phyloP scores from a whole-genome alignment of 2,888 invertebrate genomes.

The Meteorus cinctellus region DNA sequence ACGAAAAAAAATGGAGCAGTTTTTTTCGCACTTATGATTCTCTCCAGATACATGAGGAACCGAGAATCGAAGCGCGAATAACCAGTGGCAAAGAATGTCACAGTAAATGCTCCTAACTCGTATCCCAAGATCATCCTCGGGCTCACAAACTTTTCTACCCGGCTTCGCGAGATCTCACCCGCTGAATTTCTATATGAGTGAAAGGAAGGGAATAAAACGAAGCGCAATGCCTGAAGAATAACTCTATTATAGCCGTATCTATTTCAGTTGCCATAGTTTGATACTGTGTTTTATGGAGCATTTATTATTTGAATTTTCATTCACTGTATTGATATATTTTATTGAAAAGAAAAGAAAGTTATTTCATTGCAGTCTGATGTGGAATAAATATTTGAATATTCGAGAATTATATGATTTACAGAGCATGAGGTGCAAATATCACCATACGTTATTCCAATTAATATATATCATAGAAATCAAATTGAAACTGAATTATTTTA shows the following conservation, averaged over 20 bases:
- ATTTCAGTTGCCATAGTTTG: not conserved
- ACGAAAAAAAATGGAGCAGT: slow-evolving; percentile 37
- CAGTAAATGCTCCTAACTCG: slow-evolving; percentile 44
- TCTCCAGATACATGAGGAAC: slow-evolving; percentile 40
- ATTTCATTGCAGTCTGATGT: slow-evolving; percentile 6
- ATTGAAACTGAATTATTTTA: slow-evolving; percentile 47
- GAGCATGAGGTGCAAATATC: slow-evolving; percentile 14
- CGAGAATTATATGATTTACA: slow-evolving; percentile 1
- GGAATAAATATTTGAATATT: slow-evolving; percentile 4
- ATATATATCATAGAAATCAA: slow-evolving; percentile 47
- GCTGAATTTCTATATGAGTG: slow-evolving; percentile 28
- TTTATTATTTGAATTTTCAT: not conserved
- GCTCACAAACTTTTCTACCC: slow-evolving; percentile 41
- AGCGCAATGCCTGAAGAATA: slow-evolving; percentile 36
- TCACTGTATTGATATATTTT: not conserved
- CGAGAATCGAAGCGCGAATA: slow-evolving; percentile 46
- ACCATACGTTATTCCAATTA: slow-evolving; percentile 27
- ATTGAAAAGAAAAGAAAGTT: not conserved
- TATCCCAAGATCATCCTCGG: slow-evolving; percentile 46
- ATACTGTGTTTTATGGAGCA: not conserved
- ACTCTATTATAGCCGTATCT: slow-evolving; percentile 32
- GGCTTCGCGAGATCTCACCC: slow-evolving; percentile 26
- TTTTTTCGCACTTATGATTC: slow-evolving; percentile 34
- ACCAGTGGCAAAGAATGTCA: slow-evolving; percentile 48
- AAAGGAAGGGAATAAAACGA: slow-evolving; percentile 4